phyloP scores from a whole-genome alignment of 1,140 invertebrate genomes.

The Berghia stephanieae region DNA sequence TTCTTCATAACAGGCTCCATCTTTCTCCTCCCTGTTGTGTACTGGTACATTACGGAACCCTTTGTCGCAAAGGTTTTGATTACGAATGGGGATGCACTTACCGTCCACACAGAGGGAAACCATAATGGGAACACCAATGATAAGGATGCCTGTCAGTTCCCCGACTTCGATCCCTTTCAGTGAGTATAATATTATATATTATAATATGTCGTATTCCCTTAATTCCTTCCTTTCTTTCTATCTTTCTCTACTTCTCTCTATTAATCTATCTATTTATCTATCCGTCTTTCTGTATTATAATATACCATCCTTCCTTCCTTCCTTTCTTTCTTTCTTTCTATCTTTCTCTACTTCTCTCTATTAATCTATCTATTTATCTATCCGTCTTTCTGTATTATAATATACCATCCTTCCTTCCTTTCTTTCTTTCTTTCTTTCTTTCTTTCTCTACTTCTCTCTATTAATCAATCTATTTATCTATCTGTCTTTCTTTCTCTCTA shows the following conservation, averaged over 20 bases:
- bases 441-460: background rate
- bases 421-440: background rate
- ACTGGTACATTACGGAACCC: no score
- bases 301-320: background rate
- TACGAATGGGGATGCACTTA: no score
- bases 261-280: background rate
- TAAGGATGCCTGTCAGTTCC: background rate
- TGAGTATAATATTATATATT: background rate
- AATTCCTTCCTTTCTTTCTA: no score
- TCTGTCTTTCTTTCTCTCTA: constrained; percentile 12
- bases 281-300: background rate
- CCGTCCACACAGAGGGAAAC: constrained; percentile 4
- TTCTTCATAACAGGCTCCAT: background rate
- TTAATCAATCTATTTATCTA: background rate
- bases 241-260: background rate
- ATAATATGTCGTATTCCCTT: background rate
- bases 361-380: background rate
- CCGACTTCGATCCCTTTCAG: background rate
- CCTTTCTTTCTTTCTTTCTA: background rate
- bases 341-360: constrained; percentile 6
- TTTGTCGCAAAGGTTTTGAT: no score
- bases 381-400: background rate
- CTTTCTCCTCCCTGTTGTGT: background rate
- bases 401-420: no score
- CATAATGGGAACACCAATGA: background rate